A percentile compares a stretch with the other conserved stretches of the same genome.
phyloP scores from a whole-genome alignment of 2,113 vertebrate genomes.

The Okapia johnstoni region DNA sequence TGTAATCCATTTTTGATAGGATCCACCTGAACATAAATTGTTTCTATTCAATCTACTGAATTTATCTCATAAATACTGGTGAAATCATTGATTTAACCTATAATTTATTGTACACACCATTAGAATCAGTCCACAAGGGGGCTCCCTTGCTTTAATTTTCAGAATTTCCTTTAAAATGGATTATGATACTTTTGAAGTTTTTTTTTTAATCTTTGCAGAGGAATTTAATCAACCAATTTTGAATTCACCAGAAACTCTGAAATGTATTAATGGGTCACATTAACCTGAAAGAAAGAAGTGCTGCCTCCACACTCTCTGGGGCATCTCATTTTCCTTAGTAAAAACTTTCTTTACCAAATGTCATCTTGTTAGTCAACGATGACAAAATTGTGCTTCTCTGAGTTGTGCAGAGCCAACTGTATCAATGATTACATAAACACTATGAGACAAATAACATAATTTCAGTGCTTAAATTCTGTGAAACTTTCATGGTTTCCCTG shows the following conservation, averaged over 20 bases:
- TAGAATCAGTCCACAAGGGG: slow-evolving; percentile 75
- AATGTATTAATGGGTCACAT: slow-evolving; percentile 70
- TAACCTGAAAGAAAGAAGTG: slow-evolving; percentile 60
- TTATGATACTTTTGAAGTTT: neutral
- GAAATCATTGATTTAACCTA: neutral
- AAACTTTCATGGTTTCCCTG: neutral
- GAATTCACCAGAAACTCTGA: slow-evolving; percentile 61
- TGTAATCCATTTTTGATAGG: neutral
- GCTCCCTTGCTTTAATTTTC: slow-evolving; percentile 76
- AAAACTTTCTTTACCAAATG: slow-evolving; percentile 38
- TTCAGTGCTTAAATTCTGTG: neutral
- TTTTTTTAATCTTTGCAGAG: slow-evolving; percentile 25
- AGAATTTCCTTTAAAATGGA: neutral
- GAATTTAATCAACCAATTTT: slow-evolving; percentile 65
- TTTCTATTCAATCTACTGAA: neutral
- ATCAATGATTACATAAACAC: neutral
- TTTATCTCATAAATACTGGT: neutral
- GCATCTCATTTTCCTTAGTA: slow-evolving; percentile 45
- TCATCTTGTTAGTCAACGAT: neutral
- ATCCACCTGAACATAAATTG: neutral
- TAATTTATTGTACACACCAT: neutral
- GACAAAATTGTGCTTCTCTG: slow-evolving; percentile 16
- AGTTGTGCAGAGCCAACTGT: neutral
- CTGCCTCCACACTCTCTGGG: slow-evolving; percentile 33
- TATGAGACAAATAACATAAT: neutral